Evolutionary conservation across 2,797 vertebrate species (phyloP).

Genomic region (Protosalanx chinensis): DNA sequence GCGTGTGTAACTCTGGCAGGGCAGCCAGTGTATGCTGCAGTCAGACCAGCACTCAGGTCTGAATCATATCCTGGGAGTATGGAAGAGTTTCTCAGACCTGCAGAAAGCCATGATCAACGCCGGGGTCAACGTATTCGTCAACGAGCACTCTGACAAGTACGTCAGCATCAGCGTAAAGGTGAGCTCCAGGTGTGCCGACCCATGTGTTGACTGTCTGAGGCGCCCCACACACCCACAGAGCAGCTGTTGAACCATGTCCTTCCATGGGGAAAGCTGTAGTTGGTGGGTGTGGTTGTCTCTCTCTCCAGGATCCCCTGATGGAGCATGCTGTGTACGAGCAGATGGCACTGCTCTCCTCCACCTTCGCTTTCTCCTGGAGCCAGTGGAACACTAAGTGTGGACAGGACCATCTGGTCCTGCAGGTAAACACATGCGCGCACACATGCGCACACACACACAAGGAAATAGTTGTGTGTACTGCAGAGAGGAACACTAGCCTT

Average conservation of each 20-base stretch:
- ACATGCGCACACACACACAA: not conserved
- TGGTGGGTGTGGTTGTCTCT: too few relatives aligned
- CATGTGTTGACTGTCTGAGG: not conserved
- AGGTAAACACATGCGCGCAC: slow-evolving; percentile 71
- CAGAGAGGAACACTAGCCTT: not conserved
- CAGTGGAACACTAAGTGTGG: slow-evolving; percentile 83
- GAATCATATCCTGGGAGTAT: slow-evolving; percentile 71
- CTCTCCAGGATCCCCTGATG: slow-evolving; percentile 66
- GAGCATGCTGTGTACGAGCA: slow-evolving; percentile 82
- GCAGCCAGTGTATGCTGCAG: slow-evolving; percentile 77
- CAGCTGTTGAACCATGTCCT: too few relatives aligned
- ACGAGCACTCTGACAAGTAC: slow-evolving; percentile 73
- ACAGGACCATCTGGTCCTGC: slow-evolving; percentile 73
- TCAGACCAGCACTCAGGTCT: slow-evolving; percentile 48
- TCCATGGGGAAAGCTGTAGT: too few relatives aligned
- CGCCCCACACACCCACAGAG: too few relatives aligned
- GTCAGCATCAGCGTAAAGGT: slow-evolving; percentile 77
- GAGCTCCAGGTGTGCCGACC: not conserved
- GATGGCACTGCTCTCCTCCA: slow-evolving; percentile 82
- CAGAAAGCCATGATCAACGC: slow-evolving; percentile 70
- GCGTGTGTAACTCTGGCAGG: slow-evolving; percentile 60
- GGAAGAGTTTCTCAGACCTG: slow-evolving; percentile 74
- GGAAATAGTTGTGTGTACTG: not conserved
- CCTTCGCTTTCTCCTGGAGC: slow-evolving; percentile 85
- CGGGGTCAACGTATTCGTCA: slow-evolving; percentile 87